Base-by-base conservation (phyloP, 2,113 vertebrate genomes). In the Colistium nudipinnis region DNA sequence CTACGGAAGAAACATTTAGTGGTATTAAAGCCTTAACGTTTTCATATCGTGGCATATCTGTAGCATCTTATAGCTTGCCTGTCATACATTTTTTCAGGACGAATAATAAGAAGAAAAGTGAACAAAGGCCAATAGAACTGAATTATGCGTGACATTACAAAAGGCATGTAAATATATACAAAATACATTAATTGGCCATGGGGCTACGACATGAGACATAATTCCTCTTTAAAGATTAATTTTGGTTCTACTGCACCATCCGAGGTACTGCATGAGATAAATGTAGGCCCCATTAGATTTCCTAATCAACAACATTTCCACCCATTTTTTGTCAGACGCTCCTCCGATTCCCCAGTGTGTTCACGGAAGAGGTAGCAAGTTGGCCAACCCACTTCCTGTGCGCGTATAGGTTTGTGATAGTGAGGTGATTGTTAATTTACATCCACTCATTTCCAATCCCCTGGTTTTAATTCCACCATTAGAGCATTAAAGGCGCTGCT, bases 391-490 rank as follows among this genome's bases (percentile, higher is more conserved):
- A 36, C 64, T 70, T 79, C 62, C 64, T 56, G 19, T 75, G 55
- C 70, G 71, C n/a, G n/a, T n/a, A n/a, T n/a, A 53, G 6, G 22
- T 47, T 7, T 85, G 78, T 88, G 75, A 76, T 81, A 52, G 70
- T 22, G 69, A 63, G 74, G 74, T 84, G 83, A 87, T 83, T 88
- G 82, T 86, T 87, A 88, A 91, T 92, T 90, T 84, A 83, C 70
- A 88, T 88, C 81, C 70, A 55, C 61, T 84, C 84, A 73, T 89
- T 90, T 75, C 79, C 70, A 72, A n/a, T 85, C 83, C 80, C 48
- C 68, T 77, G 74, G 71, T 88, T 87, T 91, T 90, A 91, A 90
- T 92, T 92, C 84, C 44, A 41, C 78, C 82, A 80, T 83, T 80
- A 86, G 85, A 86, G 70, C 74, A 88, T 82, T 83, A 80, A 78